Evolutionary conservation across 2,797 vertebrate species (phyloP).

Genomic region (Tamandua tetradactyla): DNA sequence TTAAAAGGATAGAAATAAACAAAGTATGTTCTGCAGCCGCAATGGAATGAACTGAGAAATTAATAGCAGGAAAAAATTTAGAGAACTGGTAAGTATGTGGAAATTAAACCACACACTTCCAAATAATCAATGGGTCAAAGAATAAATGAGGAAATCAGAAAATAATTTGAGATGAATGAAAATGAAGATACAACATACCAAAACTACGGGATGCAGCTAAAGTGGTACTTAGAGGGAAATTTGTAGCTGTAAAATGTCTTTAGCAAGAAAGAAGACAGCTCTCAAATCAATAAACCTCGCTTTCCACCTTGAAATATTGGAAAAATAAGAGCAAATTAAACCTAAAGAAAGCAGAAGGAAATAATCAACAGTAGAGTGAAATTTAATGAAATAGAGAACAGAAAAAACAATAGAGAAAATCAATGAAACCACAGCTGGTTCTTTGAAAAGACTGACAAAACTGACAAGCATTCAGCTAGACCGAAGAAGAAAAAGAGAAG

Average conservation of each 20-base stretch:
- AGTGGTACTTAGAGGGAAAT: background rate
- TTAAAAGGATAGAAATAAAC: background rate
- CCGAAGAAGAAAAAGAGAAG: background rate
- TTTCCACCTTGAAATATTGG: background rate
- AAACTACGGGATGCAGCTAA: background rate
- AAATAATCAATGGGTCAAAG: background rate
- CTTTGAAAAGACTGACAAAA: background rate
- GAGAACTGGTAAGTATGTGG: background rate
- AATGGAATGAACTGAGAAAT: background rate
- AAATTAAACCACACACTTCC: background rate
- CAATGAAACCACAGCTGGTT: background rate
- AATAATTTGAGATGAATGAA: background rate
- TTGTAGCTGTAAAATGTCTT: background rate
- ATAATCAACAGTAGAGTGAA: background rate
- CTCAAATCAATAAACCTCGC: background rate
- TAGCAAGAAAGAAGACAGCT: background rate
- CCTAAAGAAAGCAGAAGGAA: background rate
- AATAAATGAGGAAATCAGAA: background rate
- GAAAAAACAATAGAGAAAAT: conserved; percentile 17
- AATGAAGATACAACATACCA: background rate
- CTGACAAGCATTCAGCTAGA: background rate
- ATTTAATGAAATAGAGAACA: background rate
- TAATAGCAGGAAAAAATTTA: background rate
- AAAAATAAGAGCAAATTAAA: background rate
- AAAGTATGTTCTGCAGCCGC: background rate